Base-by-base conservation (phyloP, 2,797 vertebrate genomes). In the Hypotaenidia okinawae region DNA sequence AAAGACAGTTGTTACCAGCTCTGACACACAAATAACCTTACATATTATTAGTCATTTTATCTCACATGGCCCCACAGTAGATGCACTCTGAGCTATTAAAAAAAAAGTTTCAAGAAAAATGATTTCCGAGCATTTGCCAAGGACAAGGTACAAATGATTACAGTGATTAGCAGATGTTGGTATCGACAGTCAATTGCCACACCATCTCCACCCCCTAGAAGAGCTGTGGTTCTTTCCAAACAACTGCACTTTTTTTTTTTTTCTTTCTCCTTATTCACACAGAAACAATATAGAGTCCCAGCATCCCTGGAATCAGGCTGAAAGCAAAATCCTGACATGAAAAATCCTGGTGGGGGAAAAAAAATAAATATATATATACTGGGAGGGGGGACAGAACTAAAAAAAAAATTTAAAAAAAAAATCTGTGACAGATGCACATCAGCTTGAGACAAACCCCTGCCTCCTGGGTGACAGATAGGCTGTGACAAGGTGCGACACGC, bases 141-240 rank as follows among this genome's bases (percentile, higher is more conserved):
- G 97, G 91, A 89, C 61, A 55, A 91, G 82, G 94, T 68, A 88
- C 32, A 75, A 72, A 79, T 84, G 94, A 96, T 96, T 94, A 91
- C 32, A 22, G 61, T 82, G 95, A 97, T 96, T 92, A 96, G 93
- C 94, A 95, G 95, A 92, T 96, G 95, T 95, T 96, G 96, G 66
- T 94, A 95, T 68, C 1, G 33, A 97, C 73, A 93, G 94, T 88
- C 96, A 94, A 86, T 21, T 83, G 86, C 87, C 84, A 87, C 52
- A 41, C 84, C 80, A 76, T 70, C 30, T 84, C 73, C 83, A 33
- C 74, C 52, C 86, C 47, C n/a, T 79, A 91, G 95, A 97, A 87
- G 75, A 73, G 16, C 73, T 92, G 43, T 35, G 81, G 59, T 96
- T 92, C 85, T 95, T 62, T 62, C 61, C 84, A 93, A 95, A 78